These are phyloP conservation scores for Danio tinwini DNA, from an alignment of 2,797 vertebrate genomes.

Conservation along the genomic window DNA sequence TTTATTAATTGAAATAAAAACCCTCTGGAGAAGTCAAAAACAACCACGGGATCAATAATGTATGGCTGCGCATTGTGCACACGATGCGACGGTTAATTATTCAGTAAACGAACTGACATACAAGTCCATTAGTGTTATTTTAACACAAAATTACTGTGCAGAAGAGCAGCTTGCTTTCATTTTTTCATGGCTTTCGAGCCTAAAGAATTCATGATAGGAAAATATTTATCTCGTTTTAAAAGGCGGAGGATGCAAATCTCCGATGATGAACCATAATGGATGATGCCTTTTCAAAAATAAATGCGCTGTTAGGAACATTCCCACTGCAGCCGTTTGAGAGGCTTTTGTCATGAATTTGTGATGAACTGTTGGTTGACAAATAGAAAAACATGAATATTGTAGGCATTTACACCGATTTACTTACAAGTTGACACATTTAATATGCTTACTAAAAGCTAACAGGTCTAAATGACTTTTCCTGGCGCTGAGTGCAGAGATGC, in stretches of 20 bases:
- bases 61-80: conserved; percentile 70
- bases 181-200: conserved; percentile 70
- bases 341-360: conserved; percentile 83
- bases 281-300: conserved; percentile 79
- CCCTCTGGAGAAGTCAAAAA: conserved; percentile 64
- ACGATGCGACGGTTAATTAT: conserved; percentile 78
- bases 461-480: conserved; percentile 65
- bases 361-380: conserved; percentile 85
- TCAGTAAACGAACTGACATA: conserved; percentile 78
- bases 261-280: conserved; percentile 78
- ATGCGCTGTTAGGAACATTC: conserved; percentile 74
- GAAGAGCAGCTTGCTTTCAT: conserved; percentile 61
- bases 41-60: conserved; percentile 77
- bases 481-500: conserved; percentile 60
- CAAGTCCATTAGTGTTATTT: conserved; percentile 81
- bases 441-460: conserved; percentile 82
- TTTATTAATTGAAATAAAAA: conserved; percentile 68
- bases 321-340: conserved; percentile 72
- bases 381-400: conserved; percentile 84
- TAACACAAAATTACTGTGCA: conserved; percentile 65
- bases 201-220: conserved; percentile 81
- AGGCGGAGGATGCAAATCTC: conserved; percentile 75
- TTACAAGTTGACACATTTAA: conserved; percentile 82
- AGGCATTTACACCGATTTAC: conserved; percentile 79
- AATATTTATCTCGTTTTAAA: conserved; percentile 80